These are phyloP conservation scores for Stenodema calcarata DNA, from an alignment of 2,888 invertebrate species.

Conservation along the genomic window DNA sequence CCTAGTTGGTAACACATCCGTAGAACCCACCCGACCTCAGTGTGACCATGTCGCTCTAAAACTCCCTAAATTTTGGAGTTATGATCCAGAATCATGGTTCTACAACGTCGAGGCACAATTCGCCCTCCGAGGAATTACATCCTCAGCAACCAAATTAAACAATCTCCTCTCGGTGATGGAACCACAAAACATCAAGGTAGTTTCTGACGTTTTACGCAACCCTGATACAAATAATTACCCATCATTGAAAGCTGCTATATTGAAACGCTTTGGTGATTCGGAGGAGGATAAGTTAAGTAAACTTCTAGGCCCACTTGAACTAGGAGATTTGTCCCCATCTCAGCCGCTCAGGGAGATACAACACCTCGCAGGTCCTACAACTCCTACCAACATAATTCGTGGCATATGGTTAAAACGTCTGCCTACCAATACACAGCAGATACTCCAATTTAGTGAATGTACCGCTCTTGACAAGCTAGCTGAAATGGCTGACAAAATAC, in stretches of 20 bases:
- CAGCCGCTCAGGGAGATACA: neutral
- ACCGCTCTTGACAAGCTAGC: neutral
- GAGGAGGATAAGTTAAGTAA: conserved; percentile 11
- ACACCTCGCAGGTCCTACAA: neutral
- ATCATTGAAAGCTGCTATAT: neutral
- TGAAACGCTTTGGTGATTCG: neutral
- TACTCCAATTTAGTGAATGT: neutral
- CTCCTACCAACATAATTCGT: neutral
- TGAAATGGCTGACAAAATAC: conserved; percentile 23
- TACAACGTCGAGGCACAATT: conserved; percentile 16
- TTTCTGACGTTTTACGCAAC: conserved; percentile 1
- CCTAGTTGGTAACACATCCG: neutral
- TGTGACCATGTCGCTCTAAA: neutral
- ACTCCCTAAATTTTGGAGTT: conserved; percentile 14
- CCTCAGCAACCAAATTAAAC: conserved; percentile 50
- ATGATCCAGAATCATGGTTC: conserved; percentile 32
- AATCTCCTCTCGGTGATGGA: conserved; percentile 42
- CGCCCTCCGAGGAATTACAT: neutral
- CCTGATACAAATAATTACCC: neutral
- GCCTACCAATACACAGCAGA: conserved; percentile 1
- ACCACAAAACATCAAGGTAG: conserved; percentile 28
- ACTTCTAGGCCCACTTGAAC: neutral
- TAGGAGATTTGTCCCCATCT: neutral
- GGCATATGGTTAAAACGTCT: conserved; percentile 24
- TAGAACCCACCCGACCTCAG: neutral